Base-by-base conservation (phyloP, 2,113 vertebrate genomes). In the Oncorhynchus nerka region DNA sequence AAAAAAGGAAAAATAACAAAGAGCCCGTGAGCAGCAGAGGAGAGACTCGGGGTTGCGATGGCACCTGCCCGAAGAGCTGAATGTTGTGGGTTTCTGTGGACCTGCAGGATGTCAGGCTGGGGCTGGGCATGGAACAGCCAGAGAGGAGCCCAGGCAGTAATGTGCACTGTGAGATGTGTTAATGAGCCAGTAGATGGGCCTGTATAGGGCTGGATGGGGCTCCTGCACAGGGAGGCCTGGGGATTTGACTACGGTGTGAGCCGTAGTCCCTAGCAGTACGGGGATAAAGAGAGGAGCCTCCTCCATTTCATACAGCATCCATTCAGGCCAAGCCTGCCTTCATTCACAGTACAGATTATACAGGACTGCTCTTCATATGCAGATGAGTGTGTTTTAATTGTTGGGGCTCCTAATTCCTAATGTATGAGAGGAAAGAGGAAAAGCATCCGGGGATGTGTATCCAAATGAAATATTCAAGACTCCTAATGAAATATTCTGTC, bases 401-500 rank as follows among this genome's bases (percentile, higher is more conserved):
- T 88, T 80, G 81, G 75, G 34, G 68, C 19, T 66, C 68, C 75
- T 83, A 68, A 86, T 90, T 84, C 80, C 68, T 80, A 89, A 89
- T 84, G 83, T 79, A 85, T 87, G 85, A 84, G 77, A 70, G 68
- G 65, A 78, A 83, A 83, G 76, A 76, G 79, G 78, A 83, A 88
- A 86, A 79, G 84, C 85, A 88, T 86, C 73, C 19, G 4, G 84
- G 86, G 88, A 88, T 79, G 77, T 85, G 84, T 74, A 84, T 85
- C 80, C 81, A 84, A 84, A 91, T 92, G 70, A 90, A 93, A 92
- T 92, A 92, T 93, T 90, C 85, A 82, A 78, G 68, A 39, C 34
- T 59, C 72, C 77, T 90, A 89, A 91, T 92, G 84, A 90, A 92
- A 92, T 89, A 90, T 91, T 92, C 88, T 84, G 85, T 90, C 88